Evolutionary conservation across 2,113 vertebrate species (phyloP).

Genomic region (Xiphophorus hellerii): DNA sequence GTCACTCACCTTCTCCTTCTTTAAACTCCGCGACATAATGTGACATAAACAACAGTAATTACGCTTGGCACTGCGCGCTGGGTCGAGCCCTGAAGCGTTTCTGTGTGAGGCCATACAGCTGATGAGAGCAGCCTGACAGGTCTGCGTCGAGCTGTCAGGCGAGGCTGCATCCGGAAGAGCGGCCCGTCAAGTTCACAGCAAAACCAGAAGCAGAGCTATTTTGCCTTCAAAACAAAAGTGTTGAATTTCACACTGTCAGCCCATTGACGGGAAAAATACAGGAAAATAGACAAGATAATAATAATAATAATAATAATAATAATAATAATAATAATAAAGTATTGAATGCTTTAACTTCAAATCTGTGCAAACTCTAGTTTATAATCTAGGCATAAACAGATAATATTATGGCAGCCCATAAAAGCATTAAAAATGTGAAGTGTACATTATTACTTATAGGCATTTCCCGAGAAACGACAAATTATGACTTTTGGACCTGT

Average conservation of each 20-base stretch:
- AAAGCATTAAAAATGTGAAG: not conserved
- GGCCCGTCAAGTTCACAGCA: conserved; percentile 9
- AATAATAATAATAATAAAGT: not conserved
- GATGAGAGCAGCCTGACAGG: conserved; percentile 69
- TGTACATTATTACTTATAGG: too few species aligned
- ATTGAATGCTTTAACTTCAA: not conserved
- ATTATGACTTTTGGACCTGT: not conserved
- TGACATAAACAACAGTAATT: conserved; percentile 28
- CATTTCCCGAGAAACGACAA: too few species aligned
- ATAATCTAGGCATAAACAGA: not conserved
- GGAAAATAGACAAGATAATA: too few species aligned
- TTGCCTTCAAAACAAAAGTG: conserved; percentile 46
- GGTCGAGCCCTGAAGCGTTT: conserved; percentile 25
- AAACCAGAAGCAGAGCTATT: not conserved
- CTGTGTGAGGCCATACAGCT: conserved; percentile 4
- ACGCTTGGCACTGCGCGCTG: conserved; percentile 30
- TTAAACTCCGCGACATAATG: conserved; percentile 16
- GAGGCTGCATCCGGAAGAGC: conserved; percentile 49
- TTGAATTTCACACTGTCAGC: not conserved
- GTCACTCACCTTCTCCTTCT: conserved; percentile 9
- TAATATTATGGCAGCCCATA: too few species aligned
- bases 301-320: not conserved
- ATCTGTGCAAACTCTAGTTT: not conserved
- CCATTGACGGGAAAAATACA: too few species aligned
- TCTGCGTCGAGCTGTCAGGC: conserved; percentile 50